Evolutionary conservation across 2,888 invertebrate genomes (phyloP).

Genomic region (Cremastobaeus sp.): DNA sequence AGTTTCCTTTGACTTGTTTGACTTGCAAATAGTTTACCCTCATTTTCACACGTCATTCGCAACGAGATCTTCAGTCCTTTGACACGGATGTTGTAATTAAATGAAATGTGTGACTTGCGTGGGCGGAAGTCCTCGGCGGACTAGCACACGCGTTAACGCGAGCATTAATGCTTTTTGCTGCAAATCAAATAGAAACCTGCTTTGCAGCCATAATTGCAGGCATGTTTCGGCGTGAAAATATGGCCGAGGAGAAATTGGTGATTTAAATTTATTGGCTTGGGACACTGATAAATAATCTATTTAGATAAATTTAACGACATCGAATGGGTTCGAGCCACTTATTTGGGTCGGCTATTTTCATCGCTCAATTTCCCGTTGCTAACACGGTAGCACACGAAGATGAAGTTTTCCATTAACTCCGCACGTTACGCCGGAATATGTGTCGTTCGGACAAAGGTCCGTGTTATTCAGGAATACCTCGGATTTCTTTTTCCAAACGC

Average conservation of each 20-base stretch:
- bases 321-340: conserved; percentile 2
- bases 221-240: conserved; percentile 26
- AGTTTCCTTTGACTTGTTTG: no score
- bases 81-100: conserved; percentile 32
- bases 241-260: conserved; percentile 20
- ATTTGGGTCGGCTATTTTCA: conserved; percentile 12
- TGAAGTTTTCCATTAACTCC: no score
- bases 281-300: conserved; percentile 17
- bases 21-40: no score
- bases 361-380: no score
- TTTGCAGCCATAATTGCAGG: background rate
- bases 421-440: no score
- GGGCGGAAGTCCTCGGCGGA: conserved; percentile 12
- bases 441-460: no score
- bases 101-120: conserved; percentile 7
- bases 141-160: no score
- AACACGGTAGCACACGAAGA: no score
- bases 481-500: no score
- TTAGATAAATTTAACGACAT: conserved; percentile 19
- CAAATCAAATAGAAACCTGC: conserved; percentile 17
- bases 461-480: no score
- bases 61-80: conserved; percentile 10
- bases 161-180: no score
- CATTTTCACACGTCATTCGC: conserved; percentile 12
- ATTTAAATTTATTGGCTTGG: conserved; percentile 21